Evolutionary conservation across 2,113 vertebrate species (phyloP), one percentile per base, ranked within the genome.

Genomic region (Stigmatopora argus): DNA sequence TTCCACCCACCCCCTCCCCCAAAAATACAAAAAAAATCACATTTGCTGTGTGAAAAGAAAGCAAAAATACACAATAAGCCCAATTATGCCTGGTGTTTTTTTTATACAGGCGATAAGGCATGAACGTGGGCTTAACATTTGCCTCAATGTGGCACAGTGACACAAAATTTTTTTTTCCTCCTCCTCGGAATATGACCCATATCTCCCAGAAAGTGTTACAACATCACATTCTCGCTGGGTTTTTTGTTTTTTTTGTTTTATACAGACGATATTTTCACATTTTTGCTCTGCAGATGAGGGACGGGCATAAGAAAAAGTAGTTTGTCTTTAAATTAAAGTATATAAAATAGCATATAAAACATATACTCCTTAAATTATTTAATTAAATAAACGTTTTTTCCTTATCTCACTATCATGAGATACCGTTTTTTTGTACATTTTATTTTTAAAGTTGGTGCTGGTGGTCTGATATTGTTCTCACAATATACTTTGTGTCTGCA

Each of bases 311-410:
- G 90, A 88, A 90, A 86, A 88, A 81, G 77, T 84, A 83, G 78
- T 88, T 56, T 88, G 64, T 83, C 89, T 44, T 91, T 83, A 88
- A 90, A 90, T 88, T 83, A 91, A 91, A 78, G 85, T 91, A 91
- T 91, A 92, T 84, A 92, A 92, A 92, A 92, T 91, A 91, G 90
- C 86, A 88, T 92, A 92, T 90, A 92, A 92, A 92, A 92, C 90
- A 91, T 92, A 91, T 90, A 90, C 88, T 91, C 87, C 88, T 90
- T 90, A 91, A 90, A 91, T 91, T 86, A 91, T 92, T 90, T 92
- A 90, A 91, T 91, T 92, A 90, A 92, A 92, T 91, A 91, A 91
- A 91, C 82, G 80, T 88, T 89, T 90, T 90, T 90, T 41, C 38
- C 76, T 88, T 91, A 90, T 91, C 88, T 91, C 87, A 90, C 85